These are phyloP conservation scores for Dicyrtomina minuta DNA, from an alignment of 2,888 invertebrate genomes.

Conservation along the genomic window DNA sequence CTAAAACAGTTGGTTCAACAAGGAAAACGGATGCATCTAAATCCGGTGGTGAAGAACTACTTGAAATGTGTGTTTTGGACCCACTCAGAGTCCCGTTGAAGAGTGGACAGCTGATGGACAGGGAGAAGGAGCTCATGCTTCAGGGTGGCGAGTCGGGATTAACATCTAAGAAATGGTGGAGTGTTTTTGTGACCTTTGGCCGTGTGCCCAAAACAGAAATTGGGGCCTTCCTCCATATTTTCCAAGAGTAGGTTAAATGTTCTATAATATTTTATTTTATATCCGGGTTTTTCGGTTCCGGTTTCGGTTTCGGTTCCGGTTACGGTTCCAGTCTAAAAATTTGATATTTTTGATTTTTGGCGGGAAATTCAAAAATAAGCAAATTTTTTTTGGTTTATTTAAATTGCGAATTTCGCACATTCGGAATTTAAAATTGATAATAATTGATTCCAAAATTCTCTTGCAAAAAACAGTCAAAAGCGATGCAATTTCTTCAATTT, in stretches of 20 bases:
- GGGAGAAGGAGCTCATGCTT: conserved; percentile 11
- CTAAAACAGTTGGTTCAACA: too few species aligned
- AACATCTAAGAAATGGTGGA: conserved; percentile 36
- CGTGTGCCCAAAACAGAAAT: conserved; percentile 48
- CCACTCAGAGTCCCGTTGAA: conserved; percentile 23
- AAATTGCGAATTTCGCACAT: too few species aligned
- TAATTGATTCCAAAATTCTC: too few species aligned
- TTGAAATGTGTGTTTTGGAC: conserved; percentile 12
- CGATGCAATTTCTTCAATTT: conserved; percentile 39
- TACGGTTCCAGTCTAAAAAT: too few species aligned
- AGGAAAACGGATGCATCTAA: too few species aligned
- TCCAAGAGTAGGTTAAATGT: conserved; percentile 48
- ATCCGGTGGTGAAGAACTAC: neutral
- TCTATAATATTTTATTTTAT: too few species aligned
- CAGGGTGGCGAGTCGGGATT: too few species aligned
- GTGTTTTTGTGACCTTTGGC: conserved; percentile 36
- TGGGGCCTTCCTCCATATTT: conserved; percentile 47
- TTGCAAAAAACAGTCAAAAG: too few species aligned
- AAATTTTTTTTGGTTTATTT: neutral
- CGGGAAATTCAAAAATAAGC: neutral
- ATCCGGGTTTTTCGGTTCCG: conserved; percentile 2
- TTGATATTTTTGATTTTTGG: neutral
- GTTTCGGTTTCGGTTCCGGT: too few species aligned
- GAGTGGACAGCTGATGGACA: conserved; percentile 13
- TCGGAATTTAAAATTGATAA: too few species aligned